Conservation (phyloP, 2,113 vertebrate genomes). For the Lucifuga dentata region DNA sequence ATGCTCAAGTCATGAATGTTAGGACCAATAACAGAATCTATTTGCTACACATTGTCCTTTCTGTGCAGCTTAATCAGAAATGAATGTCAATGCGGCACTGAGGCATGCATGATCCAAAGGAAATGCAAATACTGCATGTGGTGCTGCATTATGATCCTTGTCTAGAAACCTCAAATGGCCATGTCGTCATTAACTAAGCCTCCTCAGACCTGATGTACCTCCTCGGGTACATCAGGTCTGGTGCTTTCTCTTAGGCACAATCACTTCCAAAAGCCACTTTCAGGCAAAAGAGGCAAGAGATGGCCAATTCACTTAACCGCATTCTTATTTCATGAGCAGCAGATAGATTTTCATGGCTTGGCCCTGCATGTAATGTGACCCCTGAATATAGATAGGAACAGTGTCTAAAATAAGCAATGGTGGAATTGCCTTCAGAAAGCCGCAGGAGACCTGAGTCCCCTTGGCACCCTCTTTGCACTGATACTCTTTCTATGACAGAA, state of each 20-base stretch:
- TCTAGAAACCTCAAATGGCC: constrained; percentile 28
- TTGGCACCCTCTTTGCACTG: constrained; percentile 61
- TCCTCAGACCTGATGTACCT: constrained; percentile 19
- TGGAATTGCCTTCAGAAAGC: constrained; percentile 66
- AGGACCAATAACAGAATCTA: constrained; percentile 37
- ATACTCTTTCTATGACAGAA: constrained; percentile 56
- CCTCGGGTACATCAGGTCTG: constrained; percentile 20
- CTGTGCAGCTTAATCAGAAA: constrained; percentile 31
- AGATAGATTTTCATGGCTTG: constrained; percentile 65
- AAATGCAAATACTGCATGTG: background rate
- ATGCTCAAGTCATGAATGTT: constrained; percentile 52
- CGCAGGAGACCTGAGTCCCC: constrained; percentile 65
- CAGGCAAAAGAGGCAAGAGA: constrained; percentile 58
- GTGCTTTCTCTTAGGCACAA: constrained; percentile 30
- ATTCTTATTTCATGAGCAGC: constrained; percentile 74
- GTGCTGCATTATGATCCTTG: constrained; percentile 12
- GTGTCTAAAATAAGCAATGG: constrained; percentile 74
- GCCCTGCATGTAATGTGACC: constrained; percentile 73
- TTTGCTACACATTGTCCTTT: constrained; percentile 25
- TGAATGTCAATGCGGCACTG: constrained; percentile 15
- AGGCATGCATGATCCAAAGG: constrained; percentile 11
- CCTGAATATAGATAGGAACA: constrained; percentile 48
- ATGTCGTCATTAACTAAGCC: constrained; percentile 15
- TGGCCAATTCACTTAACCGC: constrained; percentile 61
- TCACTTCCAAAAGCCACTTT: constrained; percentile 58